Percentiles rank a stretch among this genome's conserved stretches.
These are phyloP conservation scores for Pyrrhosoma nymphula DNA, from an alignment of 2,888 invertebrate genomes.

Conservation along the genomic window DNA sequence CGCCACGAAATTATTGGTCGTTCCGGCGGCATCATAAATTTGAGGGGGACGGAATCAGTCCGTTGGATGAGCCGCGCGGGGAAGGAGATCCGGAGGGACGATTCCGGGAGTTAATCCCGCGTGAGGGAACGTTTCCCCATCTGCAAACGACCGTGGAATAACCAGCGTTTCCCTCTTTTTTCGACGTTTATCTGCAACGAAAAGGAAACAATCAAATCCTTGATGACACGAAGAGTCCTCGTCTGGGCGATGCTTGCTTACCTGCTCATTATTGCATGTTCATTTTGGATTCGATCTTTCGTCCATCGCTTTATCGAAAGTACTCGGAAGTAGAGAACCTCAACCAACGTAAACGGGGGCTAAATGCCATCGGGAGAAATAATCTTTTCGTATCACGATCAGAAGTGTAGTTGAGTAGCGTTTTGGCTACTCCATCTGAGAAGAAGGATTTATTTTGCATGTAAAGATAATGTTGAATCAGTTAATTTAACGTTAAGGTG, in stretches of 20 bases:
- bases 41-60: conserved; percentile 16
- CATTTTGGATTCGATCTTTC: neutral
- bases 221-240: neutral
- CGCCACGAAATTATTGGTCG: conserved; percentile 23
- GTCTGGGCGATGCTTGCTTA: neutral
- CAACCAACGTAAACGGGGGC: neutral
- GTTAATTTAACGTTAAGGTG: too few species aligned
- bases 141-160: neutral
- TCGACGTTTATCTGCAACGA: neutral
- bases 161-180: neutral
- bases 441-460: too few species aligned
- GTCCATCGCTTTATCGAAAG: neutral
- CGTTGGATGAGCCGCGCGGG: neutral
- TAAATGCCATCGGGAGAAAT: neutral
- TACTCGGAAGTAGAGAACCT: neutral
- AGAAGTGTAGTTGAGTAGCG: too few species aligned
- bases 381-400: neutral
- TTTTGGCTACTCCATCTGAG: too few species aligned
- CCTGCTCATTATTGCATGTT: neutral
- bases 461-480: too few species aligned
- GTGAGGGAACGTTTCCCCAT: neutral
- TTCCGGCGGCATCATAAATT: conserved; percentile 19
- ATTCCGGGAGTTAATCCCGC: conserved; percentile 25
- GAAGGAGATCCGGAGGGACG: conserved; percentile 10
- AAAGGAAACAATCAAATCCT: neutral